phyloP scores from a whole-genome alignment of 2,888 invertebrate species.

The Drosophila leonis region DNA sequence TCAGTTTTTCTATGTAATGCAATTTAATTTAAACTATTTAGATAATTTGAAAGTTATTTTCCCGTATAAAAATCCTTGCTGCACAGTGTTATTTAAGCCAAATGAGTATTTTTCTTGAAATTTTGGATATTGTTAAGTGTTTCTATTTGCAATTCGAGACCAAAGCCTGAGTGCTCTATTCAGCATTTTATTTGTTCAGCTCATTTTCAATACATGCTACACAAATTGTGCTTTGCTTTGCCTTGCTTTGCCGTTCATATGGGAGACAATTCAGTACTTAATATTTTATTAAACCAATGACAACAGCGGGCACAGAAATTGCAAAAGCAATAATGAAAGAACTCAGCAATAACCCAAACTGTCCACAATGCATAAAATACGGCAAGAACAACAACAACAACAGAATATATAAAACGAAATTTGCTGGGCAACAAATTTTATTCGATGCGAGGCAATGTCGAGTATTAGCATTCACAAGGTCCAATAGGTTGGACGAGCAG shows the following conservation, averaged over 20 bases:
- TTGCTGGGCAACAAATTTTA: conserved; percentile 39
- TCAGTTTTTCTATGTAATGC: too few relatives aligned
- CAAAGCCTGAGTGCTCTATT: conserved; percentile 4
- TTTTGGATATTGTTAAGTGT: conserved; percentile 3
- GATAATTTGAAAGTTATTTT: too few relatives aligned
- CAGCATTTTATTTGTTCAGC: conserved; percentile 14
- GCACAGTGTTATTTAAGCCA: not conserved
- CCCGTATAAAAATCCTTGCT: not conserved
- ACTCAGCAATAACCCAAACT: conserved; percentile 34
- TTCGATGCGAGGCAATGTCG: conserved; percentile 23
- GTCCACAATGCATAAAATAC: conserved; percentile 36
- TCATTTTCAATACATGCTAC: not conserved
- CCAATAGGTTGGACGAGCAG: conserved; percentile 18
- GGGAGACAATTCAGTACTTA: conserved; percentile 53
- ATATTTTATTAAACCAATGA: conserved; percentile 51
- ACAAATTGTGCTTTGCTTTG: conserved; percentile 20
- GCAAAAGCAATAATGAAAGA: conserved; percentile 41
- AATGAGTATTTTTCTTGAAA: not conserved
- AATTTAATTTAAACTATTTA: too few relatives aligned
- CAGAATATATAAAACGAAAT: conserved; percentile 24
- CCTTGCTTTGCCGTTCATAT: conserved; percentile 35
- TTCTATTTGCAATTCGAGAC: not conserved
- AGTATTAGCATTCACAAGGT: conserved; percentile 26
- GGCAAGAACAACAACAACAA: not conserved
- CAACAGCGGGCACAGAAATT: conserved; percentile 39